These are phyloP conservation scores for Athene cunicularia DNA, from an alignment of 2,113 vertebrate species.

Conservation along the genomic window DNA sequence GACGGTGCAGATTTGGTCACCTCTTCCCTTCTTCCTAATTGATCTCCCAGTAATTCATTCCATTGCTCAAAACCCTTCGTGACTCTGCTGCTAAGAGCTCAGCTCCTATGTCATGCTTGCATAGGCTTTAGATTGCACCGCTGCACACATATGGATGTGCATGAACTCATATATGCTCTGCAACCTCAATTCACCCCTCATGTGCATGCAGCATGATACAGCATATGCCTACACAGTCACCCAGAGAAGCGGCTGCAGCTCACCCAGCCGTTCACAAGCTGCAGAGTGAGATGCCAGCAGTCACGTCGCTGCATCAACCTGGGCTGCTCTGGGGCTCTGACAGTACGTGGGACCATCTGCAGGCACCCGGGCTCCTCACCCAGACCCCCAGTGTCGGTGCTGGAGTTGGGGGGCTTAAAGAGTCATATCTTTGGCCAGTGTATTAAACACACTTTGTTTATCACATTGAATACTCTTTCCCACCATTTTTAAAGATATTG, in stretches of 20 bases:
- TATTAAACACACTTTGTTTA: not conserved
- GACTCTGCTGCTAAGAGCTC: not conserved
- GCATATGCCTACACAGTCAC: not conserved
- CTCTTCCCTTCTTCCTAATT: not conserved
- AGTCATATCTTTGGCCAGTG: not conserved
- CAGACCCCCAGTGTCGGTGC: accelerated
- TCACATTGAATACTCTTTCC: not conserved
- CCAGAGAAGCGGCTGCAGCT: not conserved
- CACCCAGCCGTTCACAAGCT: not conserved
- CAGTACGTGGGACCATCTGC: not conserved
- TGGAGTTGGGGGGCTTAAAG: too few relatives aligned
- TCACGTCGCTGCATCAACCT: accelerated
- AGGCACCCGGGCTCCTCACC: not conserved
- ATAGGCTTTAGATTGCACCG: not conserved
- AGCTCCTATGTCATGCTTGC: not conserved
- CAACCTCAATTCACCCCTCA: not conserved
- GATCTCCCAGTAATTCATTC: not conserved
- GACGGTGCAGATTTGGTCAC: not conserved
- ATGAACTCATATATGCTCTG: accelerated
- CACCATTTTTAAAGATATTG: not conserved
- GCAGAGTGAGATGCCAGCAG: not conserved
- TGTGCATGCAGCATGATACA: not conserved
- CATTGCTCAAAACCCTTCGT: not conserved
- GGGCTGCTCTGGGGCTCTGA: not conserved
- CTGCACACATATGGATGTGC: not conserved